phyloP scores from a whole-genome alignment of 2,113 vertebrate genomes.

The Paradoxurus hermaphroditus region DNA sequence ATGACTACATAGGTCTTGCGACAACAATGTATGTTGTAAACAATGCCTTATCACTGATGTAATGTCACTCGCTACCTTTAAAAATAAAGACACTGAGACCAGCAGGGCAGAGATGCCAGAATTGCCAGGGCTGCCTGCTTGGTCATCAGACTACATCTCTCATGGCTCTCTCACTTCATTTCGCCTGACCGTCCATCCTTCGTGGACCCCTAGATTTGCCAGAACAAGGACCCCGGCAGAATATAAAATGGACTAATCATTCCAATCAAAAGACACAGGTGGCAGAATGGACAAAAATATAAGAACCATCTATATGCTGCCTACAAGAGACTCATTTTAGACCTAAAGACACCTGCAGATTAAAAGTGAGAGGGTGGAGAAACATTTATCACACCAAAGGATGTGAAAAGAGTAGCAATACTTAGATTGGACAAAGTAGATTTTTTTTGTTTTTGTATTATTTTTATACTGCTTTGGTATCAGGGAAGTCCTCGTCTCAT shows the following conservation, averaged over 20 bases:
- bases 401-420: background rate
- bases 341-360: background rate
- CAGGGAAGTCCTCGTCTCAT: background rate
- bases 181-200: no score
- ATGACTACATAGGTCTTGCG: no score
- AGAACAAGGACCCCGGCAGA: no score
- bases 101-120: no score
- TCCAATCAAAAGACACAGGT: background rate
- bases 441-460: background rate
- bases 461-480: background rate
- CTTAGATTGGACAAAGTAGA: background rate
- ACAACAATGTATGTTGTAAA: no score
- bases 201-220: no score
- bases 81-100: no score
- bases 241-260: background rate
- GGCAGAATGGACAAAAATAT: background rate
- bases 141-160: no score
- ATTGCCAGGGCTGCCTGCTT: no score
- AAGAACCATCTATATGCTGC: background rate
- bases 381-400: background rate
- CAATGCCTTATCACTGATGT: no score
- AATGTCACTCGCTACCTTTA: no score
- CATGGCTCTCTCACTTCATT: no score
- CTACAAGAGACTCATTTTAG: background rate
- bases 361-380: background rate